phyloP scores from a whole-genome alignment of 2,888 invertebrate species.

The Caenorhabditis doughertyi region DNA sequence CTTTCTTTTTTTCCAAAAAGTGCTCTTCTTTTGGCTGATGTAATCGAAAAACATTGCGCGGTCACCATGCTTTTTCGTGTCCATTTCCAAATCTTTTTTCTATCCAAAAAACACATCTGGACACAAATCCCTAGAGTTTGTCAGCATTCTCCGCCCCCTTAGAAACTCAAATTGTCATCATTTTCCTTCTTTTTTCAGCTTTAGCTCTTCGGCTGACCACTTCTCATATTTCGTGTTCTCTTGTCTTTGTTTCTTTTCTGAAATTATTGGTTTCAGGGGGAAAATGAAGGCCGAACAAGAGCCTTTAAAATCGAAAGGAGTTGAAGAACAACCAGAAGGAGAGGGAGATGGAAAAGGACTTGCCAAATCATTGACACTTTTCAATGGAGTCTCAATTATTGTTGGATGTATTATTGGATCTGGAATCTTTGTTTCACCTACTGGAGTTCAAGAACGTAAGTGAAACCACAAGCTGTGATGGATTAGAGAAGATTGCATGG shows the following conservation, averaged over 20 bases:
- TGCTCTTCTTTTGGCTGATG: constrained; percentile 53
- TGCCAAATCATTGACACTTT: constrained; percentile 77
- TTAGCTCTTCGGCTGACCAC: constrained; percentile 7
- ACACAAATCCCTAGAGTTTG: constrained; percentile 55
- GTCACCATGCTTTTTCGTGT: constrained; percentile 29
- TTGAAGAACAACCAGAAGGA: constrained; percentile 18
- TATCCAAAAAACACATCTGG: constrained; percentile 3
- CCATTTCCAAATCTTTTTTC: not conserved
- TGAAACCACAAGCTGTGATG: too few relatives aligned
- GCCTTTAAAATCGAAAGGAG: constrained; percentile 42
- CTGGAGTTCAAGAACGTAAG: constrained; percentile 81
- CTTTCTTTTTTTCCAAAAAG: not conserved
- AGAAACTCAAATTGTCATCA: constrained; percentile 43
- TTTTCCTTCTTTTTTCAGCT: constrained; percentile 4
- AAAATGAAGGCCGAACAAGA: constrained; percentile 56
- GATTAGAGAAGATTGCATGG: too few relatives aligned
- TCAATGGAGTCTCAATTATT: constrained; percentile 81
- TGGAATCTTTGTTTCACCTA: constrained; percentile 81
- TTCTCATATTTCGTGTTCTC: not conserved
- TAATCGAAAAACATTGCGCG: constrained; percentile 43
- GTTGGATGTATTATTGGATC: constrained; percentile 82
- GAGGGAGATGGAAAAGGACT: constrained; percentile 69
- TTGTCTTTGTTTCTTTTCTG: constrained; percentile 2
- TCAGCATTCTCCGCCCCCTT: constrained; percentile 25
- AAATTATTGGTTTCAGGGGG: not conserved